These are phyloP conservation scores for Lochmaea crataegi DNA, from an alignment of 2,888 invertebrate species.

Conservation along the genomic window DNA sequence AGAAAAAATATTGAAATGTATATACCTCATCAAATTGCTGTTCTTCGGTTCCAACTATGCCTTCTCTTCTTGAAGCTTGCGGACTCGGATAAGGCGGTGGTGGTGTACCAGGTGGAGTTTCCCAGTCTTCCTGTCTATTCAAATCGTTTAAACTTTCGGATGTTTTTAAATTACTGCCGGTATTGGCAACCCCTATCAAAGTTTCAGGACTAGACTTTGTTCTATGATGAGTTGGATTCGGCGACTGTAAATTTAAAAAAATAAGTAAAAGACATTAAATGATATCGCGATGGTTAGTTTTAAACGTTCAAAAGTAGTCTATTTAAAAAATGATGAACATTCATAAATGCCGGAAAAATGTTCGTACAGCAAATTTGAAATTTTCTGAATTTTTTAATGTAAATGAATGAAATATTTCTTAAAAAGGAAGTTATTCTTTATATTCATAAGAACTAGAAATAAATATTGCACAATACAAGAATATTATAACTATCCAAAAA, in stretches of 20 bases:
- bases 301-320: neutral
- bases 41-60: conserved; percentile 48
- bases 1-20: too few species aligned
- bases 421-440: too few species aligned
- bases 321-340: neutral
- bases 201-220: conserved; percentile 76
- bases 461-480: neutral
- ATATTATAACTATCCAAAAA: neutral
- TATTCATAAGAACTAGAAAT: neutral
- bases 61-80: conserved; percentile 53
- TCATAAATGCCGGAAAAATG: neutral
- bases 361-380: neutral
- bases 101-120: conserved; percentile 77
- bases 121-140: conserved; percentile 63
- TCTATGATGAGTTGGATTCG: conserved; percentile 70
- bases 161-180: conserved; percentile 66
- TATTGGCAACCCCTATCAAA: conserved; percentile 63
- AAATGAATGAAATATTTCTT: too few species aligned
- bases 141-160: conserved; percentile 74
- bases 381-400: too few species aligned
- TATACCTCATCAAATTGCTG: conserved; percentile 45
- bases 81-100: conserved; percentile 82
- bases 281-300: neutral
- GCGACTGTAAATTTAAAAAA: conserved; percentile 55
- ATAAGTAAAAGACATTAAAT: neutral